phyloP scores from a whole-genome alignment of 2,888 invertebrate genomes.

The Adelphocoris suturalis region DNA sequence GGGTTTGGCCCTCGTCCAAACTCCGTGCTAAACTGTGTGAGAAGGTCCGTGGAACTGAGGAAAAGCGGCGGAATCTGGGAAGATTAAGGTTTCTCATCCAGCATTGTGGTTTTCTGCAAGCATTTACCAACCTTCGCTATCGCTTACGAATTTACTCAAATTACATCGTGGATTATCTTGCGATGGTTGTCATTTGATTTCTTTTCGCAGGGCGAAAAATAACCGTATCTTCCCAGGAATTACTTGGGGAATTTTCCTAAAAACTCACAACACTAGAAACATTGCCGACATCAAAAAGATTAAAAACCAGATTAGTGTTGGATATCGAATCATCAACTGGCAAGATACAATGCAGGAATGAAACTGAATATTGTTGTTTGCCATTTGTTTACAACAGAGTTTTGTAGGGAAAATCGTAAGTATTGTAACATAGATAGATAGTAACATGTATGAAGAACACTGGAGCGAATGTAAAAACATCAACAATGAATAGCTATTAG shows the following conservation, averaged over 20 bases:
- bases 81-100: slow-evolving; percentile 1
- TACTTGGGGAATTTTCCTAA: neutral
- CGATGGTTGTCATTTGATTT: neutral
- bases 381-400: too few relatives aligned
- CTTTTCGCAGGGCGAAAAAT: neutral
- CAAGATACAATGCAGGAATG: too few relatives aligned
- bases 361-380: too few relatives aligned
- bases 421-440: too few relatives aligned
- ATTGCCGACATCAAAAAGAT: too few relatives aligned
- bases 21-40: neutral
- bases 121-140: neutral
- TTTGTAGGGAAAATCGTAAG: too few relatives aligned
- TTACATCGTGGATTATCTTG: neutral
- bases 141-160: neutral
- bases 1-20: neutral
- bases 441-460: too few relatives aligned
- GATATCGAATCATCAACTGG: too few relatives aligned
- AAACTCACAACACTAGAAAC: neutral
- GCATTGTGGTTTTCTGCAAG: neutral
- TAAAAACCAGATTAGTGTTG: too few relatives aligned
- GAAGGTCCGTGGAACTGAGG: neutral
- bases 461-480: too few relatives aligned
- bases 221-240: neutral
- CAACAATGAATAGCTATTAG: too few relatives aligned
- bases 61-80: neutral